Conservation (phyloP, 2,797 vertebrate species). For the Pseudochaenichthys georgianus region DNA sequence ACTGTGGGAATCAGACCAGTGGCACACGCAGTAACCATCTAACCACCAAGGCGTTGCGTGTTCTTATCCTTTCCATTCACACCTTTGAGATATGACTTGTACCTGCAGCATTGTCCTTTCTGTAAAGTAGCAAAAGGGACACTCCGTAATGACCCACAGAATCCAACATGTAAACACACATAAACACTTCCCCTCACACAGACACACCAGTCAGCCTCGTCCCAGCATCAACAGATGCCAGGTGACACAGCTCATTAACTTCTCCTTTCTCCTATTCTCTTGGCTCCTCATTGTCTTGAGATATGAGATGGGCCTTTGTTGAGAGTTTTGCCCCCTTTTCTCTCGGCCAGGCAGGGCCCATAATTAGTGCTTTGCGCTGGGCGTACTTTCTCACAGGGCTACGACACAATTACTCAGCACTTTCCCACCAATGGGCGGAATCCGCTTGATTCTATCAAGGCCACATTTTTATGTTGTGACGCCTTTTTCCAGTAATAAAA, state of each 20-base stretch:
- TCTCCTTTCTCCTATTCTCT: slow-evolving; percentile 83
- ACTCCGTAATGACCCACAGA: not conserved
- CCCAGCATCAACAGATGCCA: slow-evolving; percentile 82
- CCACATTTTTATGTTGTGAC: slow-evolving; percentile 74
- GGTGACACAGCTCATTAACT: slow-evolving; percentile 87
- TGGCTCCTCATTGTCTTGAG: slow-evolving; percentile 87
- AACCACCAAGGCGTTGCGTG: too few relatives aligned
- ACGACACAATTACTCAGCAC: slow-evolving; percentile 89
- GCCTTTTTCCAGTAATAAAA: slow-evolving; percentile 58
- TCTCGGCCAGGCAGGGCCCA: slow-evolving; percentile 78
- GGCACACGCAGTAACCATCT: too few relatives aligned
- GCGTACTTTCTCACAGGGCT: slow-evolving; percentile 90
- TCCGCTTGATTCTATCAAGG: slow-evolving; percentile 83
- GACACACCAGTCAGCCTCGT: slow-evolving; percentile 56
- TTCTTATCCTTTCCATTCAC: not conserved
- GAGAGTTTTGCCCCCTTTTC: slow-evolving; percentile 83
- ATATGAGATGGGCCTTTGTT: slow-evolving; percentile 90
- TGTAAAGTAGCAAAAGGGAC: not conserved
- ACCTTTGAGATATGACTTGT: not conserved
- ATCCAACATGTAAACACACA: slow-evolving; percentile 39
- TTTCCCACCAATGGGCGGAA: slow-evolving; percentile 88
- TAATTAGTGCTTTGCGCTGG: slow-evolving; percentile 89
- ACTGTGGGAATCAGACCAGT: too few relatives aligned
- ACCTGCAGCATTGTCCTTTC: not conserved
- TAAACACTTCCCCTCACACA: slow-evolving; percentile 30